Conservation (phyloP, 2,113 vertebrate genomes). For the Carettochelys insculpta region DNA sequence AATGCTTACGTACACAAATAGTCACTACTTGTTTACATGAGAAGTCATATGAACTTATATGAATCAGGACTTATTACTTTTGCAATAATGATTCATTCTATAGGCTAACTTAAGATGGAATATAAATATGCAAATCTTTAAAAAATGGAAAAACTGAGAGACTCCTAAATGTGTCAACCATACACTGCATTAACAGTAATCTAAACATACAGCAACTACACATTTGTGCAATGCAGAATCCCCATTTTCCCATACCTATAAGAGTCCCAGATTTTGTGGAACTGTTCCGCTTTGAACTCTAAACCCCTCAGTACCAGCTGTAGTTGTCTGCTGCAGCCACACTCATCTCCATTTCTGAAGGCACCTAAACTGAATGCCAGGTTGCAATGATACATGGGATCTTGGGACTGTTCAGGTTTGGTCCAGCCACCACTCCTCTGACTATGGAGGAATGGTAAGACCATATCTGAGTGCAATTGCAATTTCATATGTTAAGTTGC, state of each 20-base stretch:
- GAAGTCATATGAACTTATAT: neutral
- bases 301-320: neutral
- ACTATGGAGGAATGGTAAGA: neutral
- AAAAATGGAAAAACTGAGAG: neutral
- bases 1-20: neutral
- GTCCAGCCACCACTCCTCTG: neutral
- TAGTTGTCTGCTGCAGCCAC: too few species aligned
- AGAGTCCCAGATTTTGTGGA: neutral
- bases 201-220: neutral
- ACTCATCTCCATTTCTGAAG: neutral
- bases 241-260: neutral
- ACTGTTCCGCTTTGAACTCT: neutral
- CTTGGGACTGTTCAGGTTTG: neutral
- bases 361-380: neutral
- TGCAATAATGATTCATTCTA: neutral
- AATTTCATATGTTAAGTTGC: neutral
- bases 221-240: neutral
- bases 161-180: neutral
- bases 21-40: rapidly evolving
- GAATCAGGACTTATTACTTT: neutral
- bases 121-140: neutral
- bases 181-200: neutral
- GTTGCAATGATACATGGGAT: neutral
- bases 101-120: neutral
- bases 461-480: neutral